phyloP scores from a whole-genome alignment of 2,888 invertebrate species.

The Athalia circularis region DNA sequence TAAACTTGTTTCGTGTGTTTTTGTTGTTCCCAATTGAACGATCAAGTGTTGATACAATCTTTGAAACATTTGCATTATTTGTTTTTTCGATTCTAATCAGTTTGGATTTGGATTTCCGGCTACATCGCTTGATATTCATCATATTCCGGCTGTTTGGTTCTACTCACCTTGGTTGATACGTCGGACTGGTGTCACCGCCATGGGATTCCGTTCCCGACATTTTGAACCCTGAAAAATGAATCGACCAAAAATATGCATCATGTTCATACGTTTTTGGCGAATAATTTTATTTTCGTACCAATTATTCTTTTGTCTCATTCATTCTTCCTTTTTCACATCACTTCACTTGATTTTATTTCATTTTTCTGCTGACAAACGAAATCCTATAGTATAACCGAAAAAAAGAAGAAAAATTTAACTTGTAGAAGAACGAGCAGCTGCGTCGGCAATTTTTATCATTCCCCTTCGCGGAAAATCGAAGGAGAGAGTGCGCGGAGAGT shows the following conservation, averaged over 20 bases:
- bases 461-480: no score
- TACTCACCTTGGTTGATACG: constrained; percentile 66
- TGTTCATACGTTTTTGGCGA: background rate
- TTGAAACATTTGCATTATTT: no score
- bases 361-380: constrained; percentile 33
- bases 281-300: background rate
- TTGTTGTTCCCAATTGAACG: no score
- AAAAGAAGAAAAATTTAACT: background rate
- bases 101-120: no score
- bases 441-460: constrained; percentile 33
- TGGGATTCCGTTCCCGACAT: constrained; percentile 65
- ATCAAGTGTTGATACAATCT: no score
- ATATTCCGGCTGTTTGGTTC: background rate
- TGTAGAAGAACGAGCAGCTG: background rate
- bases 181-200: constrained; percentile 64
- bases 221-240: constrained; percentile 59
- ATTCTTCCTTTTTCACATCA: background rate
- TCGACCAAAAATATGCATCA: constrained; percentile 37
- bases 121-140: no score
- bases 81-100: no score
- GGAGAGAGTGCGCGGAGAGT: no score
- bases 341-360: background rate
- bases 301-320: background rate
- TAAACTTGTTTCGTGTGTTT: no score
- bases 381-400: background rate